Base-by-base conservation (phyloP, 2,797 vertebrate species). In the Rhabdomys pumilio region DNA sequence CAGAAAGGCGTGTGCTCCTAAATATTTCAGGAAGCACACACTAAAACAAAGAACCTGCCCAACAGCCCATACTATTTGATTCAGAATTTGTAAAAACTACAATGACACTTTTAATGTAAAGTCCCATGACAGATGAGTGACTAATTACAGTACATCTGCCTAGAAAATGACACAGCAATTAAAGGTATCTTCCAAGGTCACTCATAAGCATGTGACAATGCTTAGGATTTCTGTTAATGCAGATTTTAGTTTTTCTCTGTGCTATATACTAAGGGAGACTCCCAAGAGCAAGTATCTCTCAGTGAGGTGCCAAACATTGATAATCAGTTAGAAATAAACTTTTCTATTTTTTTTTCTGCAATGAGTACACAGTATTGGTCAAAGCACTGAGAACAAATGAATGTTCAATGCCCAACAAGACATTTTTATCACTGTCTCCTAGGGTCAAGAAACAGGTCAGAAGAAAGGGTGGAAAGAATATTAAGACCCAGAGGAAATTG, bases 151-250 rank as follows among this genome's bases (percentile, higher is more conserved):
- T 75, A 89, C 13, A n/a, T 79, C 53, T 87, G 34, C 75, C 82
- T 83, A 94, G 69, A 93, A 93, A 96, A 96, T 72, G 94, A 94
- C 12, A 91, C 4, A 93, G 44, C 10, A 76, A 82, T 86, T 95
- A 84, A 91, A 96, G 95, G 75, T 84, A 92, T 69, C 83, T 94
- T 95, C 83, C 86, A 94, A 85, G 65, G 91, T 73, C 8, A 91
- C 4, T 73, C 6, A 86, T 9, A 87, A 85, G 73, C 81, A 89
- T 26, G 61, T 31, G 29, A 85, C 47, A 92, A 82, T 59, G 38
- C 57, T 94, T 93, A 65, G 31, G n/a, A 83, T 87, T 89, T 29
- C 55, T 47, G 29, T 80, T 50, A 94, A 92, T 9, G 76, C 0
- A 79, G 50, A 89, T 73, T 95, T 44, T 61, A 73, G 61, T 17